These are phyloP conservation scores for Beroe ovata DNA, from an alignment of 37 sponge, comb jelly and placozoan genomes.

Conservation along the genomic window DNA sequence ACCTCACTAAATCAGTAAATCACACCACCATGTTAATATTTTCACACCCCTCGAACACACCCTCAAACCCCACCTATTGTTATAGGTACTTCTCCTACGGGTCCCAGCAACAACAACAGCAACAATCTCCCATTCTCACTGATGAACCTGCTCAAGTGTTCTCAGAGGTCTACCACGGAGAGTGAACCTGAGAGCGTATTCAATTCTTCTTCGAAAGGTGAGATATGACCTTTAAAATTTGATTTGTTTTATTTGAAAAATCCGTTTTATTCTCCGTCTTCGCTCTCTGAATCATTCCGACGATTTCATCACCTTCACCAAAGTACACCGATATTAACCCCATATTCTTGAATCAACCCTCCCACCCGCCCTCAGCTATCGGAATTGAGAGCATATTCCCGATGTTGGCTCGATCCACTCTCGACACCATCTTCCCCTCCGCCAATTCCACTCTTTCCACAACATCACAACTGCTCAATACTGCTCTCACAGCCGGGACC, in stretches of 20 bases:
- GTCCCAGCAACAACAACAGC: not conserved
- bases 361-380: not conserved
- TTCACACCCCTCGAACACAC: not conserved
- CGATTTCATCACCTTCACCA: not conserved
- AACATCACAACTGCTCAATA: constrained; percentile 9
- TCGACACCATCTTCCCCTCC: not conserved
- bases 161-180: not conserved
- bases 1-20: too few species aligned
- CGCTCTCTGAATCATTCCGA: not conserved
- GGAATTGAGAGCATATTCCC: constrained; percentile 39
- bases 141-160: constrained; percentile 65
- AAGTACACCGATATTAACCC: too few species aligned
- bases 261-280: not conserved
- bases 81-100: not conserved
- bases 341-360: not conserved
- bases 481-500: not conserved
- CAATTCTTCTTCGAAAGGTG: constrained; percentile 17
- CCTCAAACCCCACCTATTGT: not conserved
- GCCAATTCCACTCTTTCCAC: not conserved
- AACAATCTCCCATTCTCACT: constrained; percentile 53
- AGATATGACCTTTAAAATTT: too few species aligned
- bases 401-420: not conserved
- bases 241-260: not conserved
- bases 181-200: not conserved
- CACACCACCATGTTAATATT: too few species aligned